Evolutionary conservation across 2,888 invertebrate genomes (phyloP).

Genomic region (Tachina lurida): DNA sequence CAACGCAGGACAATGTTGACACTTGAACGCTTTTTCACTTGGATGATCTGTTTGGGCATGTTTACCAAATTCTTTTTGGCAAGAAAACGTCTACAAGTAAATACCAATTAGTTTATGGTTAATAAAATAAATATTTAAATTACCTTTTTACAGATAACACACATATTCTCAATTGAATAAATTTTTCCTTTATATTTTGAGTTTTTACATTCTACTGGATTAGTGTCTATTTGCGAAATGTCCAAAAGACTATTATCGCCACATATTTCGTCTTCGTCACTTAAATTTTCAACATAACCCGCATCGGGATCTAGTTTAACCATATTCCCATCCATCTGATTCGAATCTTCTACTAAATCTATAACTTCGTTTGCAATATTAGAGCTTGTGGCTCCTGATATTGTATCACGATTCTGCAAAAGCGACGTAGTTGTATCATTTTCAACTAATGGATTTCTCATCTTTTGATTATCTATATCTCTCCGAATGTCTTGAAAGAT

Average conservation of each 20-base stretch:
- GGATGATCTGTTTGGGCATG: constrained; percentile 35
- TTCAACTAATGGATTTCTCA: background rate
- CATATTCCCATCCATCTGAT: constrained; percentile 1
- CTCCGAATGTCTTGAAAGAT: constrained; percentile 22
- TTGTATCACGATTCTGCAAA: background rate
- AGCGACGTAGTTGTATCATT: background rate
- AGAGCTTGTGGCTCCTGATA: background rate
- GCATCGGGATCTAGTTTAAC: background rate
- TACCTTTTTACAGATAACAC: constrained; percentile 53
- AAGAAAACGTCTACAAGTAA: constrained; percentile 35
- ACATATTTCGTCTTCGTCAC: background rate
- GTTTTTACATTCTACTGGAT: background rate
- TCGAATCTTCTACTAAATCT: constrained; percentile 6
- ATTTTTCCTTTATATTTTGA: background rate
- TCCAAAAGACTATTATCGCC: constrained; percentile 20
- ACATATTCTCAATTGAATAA: constrained; percentile 31
- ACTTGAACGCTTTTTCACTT: constrained; percentile 30
- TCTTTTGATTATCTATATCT: background rate
- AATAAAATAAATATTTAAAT: background rate
- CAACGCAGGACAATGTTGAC: constrained; percentile 9
- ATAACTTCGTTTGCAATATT: constrained; percentile 1
- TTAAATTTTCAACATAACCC: background rate
- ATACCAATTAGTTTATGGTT: background rate
- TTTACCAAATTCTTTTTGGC: constrained; percentile 28
- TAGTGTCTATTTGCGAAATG: constrained; percentile 11